Base-by-base conservation (phyloP, 2,113 vertebrate genomes). In the Aramus guarauna region DNA sequence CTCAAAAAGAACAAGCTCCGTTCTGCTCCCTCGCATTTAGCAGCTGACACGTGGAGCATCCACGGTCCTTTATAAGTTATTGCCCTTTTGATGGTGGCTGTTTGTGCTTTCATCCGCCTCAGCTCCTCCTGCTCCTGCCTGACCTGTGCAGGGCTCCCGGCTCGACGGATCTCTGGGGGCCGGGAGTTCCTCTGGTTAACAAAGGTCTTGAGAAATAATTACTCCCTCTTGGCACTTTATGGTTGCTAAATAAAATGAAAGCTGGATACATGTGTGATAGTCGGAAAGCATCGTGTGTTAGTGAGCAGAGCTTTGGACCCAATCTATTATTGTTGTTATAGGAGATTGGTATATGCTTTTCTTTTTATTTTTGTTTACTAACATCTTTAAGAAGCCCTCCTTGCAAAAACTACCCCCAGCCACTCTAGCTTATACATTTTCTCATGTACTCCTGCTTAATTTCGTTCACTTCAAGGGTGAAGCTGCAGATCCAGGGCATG, bases 101-200 rank as follows among this genome's bases (percentile, higher is more conserved):
- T 9, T 80, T 20, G 62, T 59, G 52, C 53, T 52, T 60, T 68
- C 36, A 29, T 27, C 58, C 1, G 1, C 64, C 66, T 29, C 43
- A 29, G 56, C 37, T 37, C 29, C n/a, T 36, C 41, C 48, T 6
- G 47, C 45, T 66, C 47, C 64, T 48, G 36, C 59, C 59, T 36
- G 47, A 29, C 60, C 67, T 23, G 34, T 7, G 2, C 15, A 9
- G 27, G 4, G 12, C 30, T 50, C 36, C 48, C 1, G 4, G 17
- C 59, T 55, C 3, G 0, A 6, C 0, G 1, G 36, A 4, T 15
- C 5, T 22, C 55, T 30, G 15, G 32, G 37, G 47, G 41, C 5
- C 2, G 16, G 0, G 41, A 45, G 53, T 43, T 68, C 79, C 39
- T 12, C 37, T 29, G 20, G 29, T 56, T 62, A 71, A 59, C 18